Evolutionary conservation across 2,888 invertebrate genomes (phyloP), one percentile per base, ranked within the genome.

Genomic region (Scaeva pyrastri): DNA sequence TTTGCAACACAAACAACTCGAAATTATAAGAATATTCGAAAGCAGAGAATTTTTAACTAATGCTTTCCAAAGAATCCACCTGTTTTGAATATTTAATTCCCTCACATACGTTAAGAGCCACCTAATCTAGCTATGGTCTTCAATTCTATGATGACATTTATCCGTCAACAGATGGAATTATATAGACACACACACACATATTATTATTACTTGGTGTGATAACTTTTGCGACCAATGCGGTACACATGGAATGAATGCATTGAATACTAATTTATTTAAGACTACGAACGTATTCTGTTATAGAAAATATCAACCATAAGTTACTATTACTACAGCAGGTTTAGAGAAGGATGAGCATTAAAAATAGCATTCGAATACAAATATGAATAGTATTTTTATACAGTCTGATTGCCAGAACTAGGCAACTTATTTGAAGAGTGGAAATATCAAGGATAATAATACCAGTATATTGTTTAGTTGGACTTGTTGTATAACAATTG

Each of bases 11-110:
- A 23, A 41, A 26, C 26, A 71, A 26, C 41, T 36, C 45, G 60
- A 62, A 74, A 77, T 66, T 39, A 76, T 70, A 8, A 88, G 66
- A 79, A 74, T 31, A 66, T 36, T 36, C n/a, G 2, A 52, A 1
- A 2, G 7, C 5, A 31, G 2, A 62, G 70, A 60, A 16, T 16
- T 73, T 71, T 26, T 71, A 1, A 50, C 31, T 36, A 23, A 39
- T 56, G 60, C 52, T 78, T 74, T 78, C 77, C 26, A 56, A 43
- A 43, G 43, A 78, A 78, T 21, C 8, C 36, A 66, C 56, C 71
- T 75, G 74, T 66, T 75, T 75, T 72, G 84, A 84, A 79, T 84
- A 75, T 78, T 58, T 64, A 83, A 83, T 78, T 41, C 23, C 31
- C 68, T 52, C 50, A 36, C 50, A n/a, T 60, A 43, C 56, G 19